A percentile compares a stretch with the other conserved stretches of the same genome.
Conservation (phyloP, 2,797 vertebrate species). For the Pseudocheirus occidentalis region DNA sequence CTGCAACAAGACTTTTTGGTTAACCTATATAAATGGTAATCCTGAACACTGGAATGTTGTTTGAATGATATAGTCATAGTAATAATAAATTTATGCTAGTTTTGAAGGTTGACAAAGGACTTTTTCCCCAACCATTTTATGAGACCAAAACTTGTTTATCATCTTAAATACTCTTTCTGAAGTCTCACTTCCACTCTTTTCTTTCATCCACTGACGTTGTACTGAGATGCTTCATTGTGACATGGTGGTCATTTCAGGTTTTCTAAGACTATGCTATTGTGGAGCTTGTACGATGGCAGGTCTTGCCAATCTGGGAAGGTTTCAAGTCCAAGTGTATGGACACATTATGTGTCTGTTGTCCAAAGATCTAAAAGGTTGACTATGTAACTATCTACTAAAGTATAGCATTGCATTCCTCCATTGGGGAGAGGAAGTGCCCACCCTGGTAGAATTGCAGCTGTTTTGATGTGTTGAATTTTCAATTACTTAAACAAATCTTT, state of each 20-base stretch:
- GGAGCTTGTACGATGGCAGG: neutral
- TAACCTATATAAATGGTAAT: neutral
- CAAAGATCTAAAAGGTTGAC: neutral
- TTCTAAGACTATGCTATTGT: neutral
- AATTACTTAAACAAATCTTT: slow-evolving; percentile 43
- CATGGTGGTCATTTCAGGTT: neutral
- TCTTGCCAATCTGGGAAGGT: neutral
- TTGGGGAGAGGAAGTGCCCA: neutral
- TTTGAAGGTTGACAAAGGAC: neutral
- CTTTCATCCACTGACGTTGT: neutral
- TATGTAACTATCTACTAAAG: neutral
- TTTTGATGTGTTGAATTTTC: slow-evolving; percentile 6
- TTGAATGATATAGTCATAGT: neutral
- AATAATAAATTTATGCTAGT: neutral
- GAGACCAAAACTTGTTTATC: neutral
- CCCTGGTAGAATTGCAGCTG: neutral
- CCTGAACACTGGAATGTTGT: neutral
- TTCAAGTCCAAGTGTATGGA: neutral
- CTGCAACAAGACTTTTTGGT: neutral
- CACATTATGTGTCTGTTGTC: neutral
- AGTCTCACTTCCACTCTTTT: slow-evolving; percentile 19
- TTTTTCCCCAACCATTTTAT: neutral
- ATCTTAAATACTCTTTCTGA: slow-evolving; percentile 42
- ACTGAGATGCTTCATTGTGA: neutral
- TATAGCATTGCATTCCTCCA: neutral